phyloP scores from a whole-genome alignment of 2,888 invertebrate genomes.

The Leptura quadrifasciata region DNA sequence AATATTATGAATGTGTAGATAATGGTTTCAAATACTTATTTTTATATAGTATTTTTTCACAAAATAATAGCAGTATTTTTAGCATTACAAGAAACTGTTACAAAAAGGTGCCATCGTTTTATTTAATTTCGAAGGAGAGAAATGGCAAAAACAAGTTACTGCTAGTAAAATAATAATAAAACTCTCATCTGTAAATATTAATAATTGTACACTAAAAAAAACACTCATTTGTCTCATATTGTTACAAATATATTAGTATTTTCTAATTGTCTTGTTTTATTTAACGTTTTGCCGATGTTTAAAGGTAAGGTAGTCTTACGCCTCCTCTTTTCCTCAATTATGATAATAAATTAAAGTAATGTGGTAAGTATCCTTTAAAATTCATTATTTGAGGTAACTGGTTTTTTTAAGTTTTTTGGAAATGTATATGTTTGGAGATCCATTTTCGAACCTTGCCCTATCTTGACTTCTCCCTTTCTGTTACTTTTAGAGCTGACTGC shows the following conservation, averaged over 20 bases:
- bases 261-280: slow-evolving; percentile 29
- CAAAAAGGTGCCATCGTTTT: slow-evolving; percentile 33
- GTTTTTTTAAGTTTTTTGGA: too few relatives aligned
- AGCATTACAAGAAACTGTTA: slow-evolving; percentile 34
- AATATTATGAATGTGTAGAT: slow-evolving; percentile 35
- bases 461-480: too few relatives aligned
- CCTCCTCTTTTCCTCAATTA: too few relatives aligned
- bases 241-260: slow-evolving; percentile 42
- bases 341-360: too few relatives aligned
- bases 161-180: slow-evolving; percentile 30
- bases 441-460: too few relatives aligned
- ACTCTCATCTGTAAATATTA: slow-evolving; percentile 35
- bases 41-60: slow-evolving; percentile 59
- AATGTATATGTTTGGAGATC: too few relatives aligned
- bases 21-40: slow-evolving; percentile 56
- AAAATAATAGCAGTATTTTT: slow-evolving; percentile 44
- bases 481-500: too few relatives aligned
- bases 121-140: slow-evolving; percentile 26
- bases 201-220: slow-evolving; percentile 41
- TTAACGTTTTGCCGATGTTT: background rate
- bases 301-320: too few relatives aligned
- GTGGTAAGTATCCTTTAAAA: too few relatives aligned
- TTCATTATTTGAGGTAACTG: too few relatives aligned
- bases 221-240: slow-evolving; percentile 41
- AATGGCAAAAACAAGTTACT: slow-evolving; percentile 31